Conservation (phyloP, 2,797 vertebrate species). For the Poeciliopsis gracilis region DNA sequence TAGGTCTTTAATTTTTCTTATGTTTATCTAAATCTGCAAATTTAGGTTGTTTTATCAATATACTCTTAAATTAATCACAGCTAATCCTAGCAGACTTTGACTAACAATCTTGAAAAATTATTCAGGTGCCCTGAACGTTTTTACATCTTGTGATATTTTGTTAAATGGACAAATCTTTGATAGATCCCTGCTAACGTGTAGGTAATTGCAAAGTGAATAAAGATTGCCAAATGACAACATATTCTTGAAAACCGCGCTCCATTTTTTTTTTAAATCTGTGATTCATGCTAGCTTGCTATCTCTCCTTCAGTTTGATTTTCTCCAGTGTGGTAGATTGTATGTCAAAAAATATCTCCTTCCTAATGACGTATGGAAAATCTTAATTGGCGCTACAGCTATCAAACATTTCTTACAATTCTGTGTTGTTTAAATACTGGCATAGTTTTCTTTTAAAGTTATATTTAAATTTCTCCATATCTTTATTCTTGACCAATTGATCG, state of each 20-base stretch:
- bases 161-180: not conserved
- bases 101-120: not conserved
- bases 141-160: not conserved
- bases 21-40: conserved; percentile 21
- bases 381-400: not conserved
- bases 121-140: not conserved
- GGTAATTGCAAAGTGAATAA: not conserved
- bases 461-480: not conserved
- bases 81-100: conserved; percentile 46
- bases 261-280: too few relatives aligned
- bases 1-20: not conserved
- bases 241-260: too few relatives aligned
- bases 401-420: not conserved
- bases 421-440: not conserved
- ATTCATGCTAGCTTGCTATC: too few relatives aligned
- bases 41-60: conserved; percentile 29
- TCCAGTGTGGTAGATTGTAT: too few relatives aligned
- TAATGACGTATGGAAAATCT: not conserved
- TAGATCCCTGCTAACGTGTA: not conserved
- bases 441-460: not conserved
- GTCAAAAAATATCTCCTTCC: not conserved
- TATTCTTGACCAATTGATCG: not conserved
- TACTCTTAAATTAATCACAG: conserved; percentile 55
- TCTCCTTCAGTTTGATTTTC: too few relatives aligned
- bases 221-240: not conserved